Evolutionary conservation across 2,113 vertebrate species (phyloP).

Genomic region (Andinoacara biseriatus): DNA sequence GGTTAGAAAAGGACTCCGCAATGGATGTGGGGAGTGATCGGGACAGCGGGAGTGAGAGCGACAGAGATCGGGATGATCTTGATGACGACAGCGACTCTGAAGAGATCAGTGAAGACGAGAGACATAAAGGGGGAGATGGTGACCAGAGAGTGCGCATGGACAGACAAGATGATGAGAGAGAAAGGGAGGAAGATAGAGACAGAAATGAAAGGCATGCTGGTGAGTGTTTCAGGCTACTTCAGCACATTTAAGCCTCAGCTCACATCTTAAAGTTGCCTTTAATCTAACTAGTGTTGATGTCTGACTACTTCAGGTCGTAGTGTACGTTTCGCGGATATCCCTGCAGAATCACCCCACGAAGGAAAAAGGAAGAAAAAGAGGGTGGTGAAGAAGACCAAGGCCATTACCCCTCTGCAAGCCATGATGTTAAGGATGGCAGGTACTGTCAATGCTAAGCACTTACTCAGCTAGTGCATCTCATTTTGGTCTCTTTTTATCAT

Average conservation of each 20-base stretch:
- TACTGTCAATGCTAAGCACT: constrained; percentile 7
- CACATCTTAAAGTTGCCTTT: background rate
- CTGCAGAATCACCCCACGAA: constrained; percentile 62
- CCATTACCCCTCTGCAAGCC: constrained; percentile 95
- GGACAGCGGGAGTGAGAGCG: constrained; percentile 90
- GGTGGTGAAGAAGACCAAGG: constrained; percentile 92
- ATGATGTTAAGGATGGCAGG: constrained; percentile 99
- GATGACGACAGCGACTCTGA: constrained; percentile 87
- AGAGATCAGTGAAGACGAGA: constrained; percentile 88
- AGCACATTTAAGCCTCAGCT: background rate
- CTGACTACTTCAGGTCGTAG: constrained; percentile 78
- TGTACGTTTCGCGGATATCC: constrained; percentile 93
- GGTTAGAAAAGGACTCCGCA: constrained; percentile 62
- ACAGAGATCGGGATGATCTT: constrained; percentile 83
- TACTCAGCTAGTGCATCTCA: background rate
- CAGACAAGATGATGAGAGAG: constrained; percentile 65
- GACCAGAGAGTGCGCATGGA: constrained; percentile 64
- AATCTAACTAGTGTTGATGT: background rate
- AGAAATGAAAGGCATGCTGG: constrained; percentile 60
- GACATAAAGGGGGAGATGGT: constrained; percentile 72
- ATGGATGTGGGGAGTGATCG: constrained; percentile 87
- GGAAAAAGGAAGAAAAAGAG: constrained; percentile 87
- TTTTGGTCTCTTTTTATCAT: background rate
- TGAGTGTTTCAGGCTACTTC: constrained; percentile 25
- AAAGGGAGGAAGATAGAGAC: constrained; percentile 60